These are phyloP conservation scores for Pollenia amentaria DNA, from an alignment of 2,888 invertebrate species.

Conservation along the genomic window DNA sequence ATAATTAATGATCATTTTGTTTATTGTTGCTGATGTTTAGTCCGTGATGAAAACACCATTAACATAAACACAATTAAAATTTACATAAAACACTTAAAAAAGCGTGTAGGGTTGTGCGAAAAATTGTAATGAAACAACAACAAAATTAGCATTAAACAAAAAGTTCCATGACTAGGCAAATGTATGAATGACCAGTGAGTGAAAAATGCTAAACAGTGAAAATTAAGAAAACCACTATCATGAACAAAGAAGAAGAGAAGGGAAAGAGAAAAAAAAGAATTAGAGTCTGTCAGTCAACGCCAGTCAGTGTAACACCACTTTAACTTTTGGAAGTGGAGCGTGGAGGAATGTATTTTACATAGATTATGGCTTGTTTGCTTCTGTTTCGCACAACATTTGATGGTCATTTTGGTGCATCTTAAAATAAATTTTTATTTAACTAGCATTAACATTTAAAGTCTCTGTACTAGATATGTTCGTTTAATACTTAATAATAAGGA, in stretches of 20 bases:
- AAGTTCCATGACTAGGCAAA: conserved; percentile 42
- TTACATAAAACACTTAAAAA: conserved; percentile 14
- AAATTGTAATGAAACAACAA: background rate
- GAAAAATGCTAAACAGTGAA: conserved; percentile 53
- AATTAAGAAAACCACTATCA: conserved; percentile 35
- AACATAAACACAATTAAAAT: background rate
- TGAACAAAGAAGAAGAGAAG: background rate
- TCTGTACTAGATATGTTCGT: background rate
- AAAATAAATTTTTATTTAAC: conserved; percentile 55
- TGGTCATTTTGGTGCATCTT: conserved; percentile 63
- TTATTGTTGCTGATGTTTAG: background rate
- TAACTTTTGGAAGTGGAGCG: conserved; percentile 57
- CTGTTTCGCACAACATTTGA: conserved; percentile 35
- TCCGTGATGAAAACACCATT: background rate
- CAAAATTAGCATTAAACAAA: conserved; percentile 32
- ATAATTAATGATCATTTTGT: background rate
- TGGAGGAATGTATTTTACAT: conserved; percentile 51
- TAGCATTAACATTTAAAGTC: conserved; percentile 37
- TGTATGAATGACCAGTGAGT: conserved; percentile 57
- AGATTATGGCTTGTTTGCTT: conserved; percentile 21
- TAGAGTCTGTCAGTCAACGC: background rate
- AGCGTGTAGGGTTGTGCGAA: background rate
- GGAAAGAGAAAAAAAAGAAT: background rate
- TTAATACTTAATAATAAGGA: conserved; percentile 7
- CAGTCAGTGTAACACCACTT: background rate